Percentiles rank a stretch among this genome's conserved stretches.
phyloP scores from a whole-genome alignment of 2,888 invertebrate genomes.

The Rapana venosa region DNA sequence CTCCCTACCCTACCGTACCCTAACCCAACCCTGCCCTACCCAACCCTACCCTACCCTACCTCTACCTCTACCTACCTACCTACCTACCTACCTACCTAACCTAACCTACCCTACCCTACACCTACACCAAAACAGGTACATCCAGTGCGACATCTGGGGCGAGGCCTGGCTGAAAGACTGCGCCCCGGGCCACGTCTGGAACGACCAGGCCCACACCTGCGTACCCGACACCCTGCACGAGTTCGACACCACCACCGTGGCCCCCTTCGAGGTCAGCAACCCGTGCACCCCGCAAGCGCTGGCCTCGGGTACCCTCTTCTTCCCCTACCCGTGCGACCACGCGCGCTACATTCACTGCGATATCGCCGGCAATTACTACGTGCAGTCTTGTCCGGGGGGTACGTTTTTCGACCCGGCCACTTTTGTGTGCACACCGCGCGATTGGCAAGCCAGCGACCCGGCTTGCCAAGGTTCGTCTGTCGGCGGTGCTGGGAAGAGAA shows the following conservation, averaged over 20 bases:
- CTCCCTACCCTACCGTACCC: too few relatives aligned
- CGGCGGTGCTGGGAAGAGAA: background rate
- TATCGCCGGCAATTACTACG: conserved; percentile 43
- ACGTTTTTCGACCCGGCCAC: conserved; percentile 37
- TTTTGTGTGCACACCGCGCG: conserved; percentile 26
- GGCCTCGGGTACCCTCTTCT: conserved; percentile 43
- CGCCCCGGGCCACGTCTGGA: conserved; percentile 48
- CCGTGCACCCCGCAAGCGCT: conserved; percentile 44
- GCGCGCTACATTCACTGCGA: conserved; percentile 55
- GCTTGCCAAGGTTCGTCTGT: background rate
- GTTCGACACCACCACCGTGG: conserved; percentile 38
- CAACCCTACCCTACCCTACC: too few relatives aligned
- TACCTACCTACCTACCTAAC: too few relatives aligned
- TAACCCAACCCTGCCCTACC: too few relatives aligned
- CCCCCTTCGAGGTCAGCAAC: conserved; percentile 35
- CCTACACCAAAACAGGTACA: conserved; percentile 31
- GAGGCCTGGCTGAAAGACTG: conserved; percentile 52
- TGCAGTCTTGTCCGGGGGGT: conserved; percentile 47
- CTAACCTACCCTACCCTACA: too few relatives aligned
- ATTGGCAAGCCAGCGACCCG: conserved; percentile 1
- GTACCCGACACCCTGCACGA: conserved; percentile 35
- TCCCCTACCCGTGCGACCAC: conserved; percentile 50
- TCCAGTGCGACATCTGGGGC: conserved; percentile 58
- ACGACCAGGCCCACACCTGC: conserved; percentile 46
- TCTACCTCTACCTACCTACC: too few relatives aligned